Evolutionary conservation across 2,797 vertebrate genomes (phyloP), one percentile per base, ranked within the genome.

Genomic region (Enteromius viviparus): DNA sequence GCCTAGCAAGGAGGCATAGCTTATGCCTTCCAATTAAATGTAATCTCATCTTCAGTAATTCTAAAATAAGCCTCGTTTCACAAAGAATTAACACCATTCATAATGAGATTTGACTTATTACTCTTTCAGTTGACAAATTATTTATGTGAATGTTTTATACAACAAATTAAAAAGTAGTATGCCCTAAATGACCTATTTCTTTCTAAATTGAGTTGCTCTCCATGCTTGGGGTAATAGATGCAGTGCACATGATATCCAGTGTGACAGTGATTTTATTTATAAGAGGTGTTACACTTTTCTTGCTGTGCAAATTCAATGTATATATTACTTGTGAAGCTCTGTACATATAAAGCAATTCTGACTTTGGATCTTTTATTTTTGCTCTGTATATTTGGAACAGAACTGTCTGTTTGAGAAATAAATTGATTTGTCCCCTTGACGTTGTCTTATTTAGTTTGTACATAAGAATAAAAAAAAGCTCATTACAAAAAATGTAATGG

Each of bases 371-470:
- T 88, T 89, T 89, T 89, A 14, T 40, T 85, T 85, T 91, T 87
- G 84, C 91, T 89, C 90, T 95, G 92, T 94, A 92, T 92, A 93
- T 94, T 92, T 92, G 83, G 93, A 83, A 89, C 85, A 69, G 42
- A 75, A 91, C 91, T 92, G 88, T 87, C 69, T 77, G 89, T 91
- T 93, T 83, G 42, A 84, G 88, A 89, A 95, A 94, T 95, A 95
- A 95, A 95, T 88, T 89, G 76, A 84, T 84, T 88, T 89, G 85
- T 91, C 93, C 90, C 88, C 91, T 82, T 89, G 69, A 42, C 85
- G 77, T 78, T 62, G 53, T 60, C 12, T 60, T 23, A 14, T 29
- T 32, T 86, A 80, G 40, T 51, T 62, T 14, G 60, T 45, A 26
- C 14, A 74, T 10, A 37, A 51, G 2, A 83, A 51, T 6, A 1